Conservation (phyloP, 2,113 vertebrate species). For the Pan paniscus region DNA sequence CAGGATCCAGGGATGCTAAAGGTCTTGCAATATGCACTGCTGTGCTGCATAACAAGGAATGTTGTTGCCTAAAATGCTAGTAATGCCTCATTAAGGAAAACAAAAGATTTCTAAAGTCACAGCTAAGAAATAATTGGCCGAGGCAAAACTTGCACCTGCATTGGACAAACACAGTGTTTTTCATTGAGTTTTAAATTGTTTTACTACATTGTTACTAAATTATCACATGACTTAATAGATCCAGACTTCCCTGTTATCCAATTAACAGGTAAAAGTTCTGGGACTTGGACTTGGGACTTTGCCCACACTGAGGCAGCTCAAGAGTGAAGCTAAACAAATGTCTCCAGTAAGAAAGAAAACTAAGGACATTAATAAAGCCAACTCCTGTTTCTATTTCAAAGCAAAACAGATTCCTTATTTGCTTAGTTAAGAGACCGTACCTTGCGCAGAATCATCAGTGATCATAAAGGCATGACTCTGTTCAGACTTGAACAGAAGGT, state of each 20-base stretch:
- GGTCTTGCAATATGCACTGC: accelerated
- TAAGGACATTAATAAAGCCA: neutral
- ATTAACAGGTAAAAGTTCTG: neutral
- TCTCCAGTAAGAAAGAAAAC: neutral
- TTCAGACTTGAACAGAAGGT: neutral
- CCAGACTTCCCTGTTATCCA: neutral
- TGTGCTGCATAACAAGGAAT: no score
- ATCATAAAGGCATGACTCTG: neutral
- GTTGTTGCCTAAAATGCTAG: accelerated
- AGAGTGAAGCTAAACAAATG: neutral
- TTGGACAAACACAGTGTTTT: neutral
- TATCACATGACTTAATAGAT: neutral
- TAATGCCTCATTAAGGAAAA: neutral
- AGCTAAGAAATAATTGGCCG: neutral
- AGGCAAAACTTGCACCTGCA: neutral
- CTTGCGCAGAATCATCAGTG: no score
- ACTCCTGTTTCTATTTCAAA: neutral
- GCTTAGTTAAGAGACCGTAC: neutral
- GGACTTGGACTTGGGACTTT: neutral
- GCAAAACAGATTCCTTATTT: neutral
- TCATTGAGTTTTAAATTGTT: no score
- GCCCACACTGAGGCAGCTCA: neutral
- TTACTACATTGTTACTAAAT: neutral
- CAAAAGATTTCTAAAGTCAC: neutral
- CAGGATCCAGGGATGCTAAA: no score